Evolutionary conservation across 2,888 invertebrate genomes (phyloP).

Genomic region (Drosophila barbarae): DNA sequence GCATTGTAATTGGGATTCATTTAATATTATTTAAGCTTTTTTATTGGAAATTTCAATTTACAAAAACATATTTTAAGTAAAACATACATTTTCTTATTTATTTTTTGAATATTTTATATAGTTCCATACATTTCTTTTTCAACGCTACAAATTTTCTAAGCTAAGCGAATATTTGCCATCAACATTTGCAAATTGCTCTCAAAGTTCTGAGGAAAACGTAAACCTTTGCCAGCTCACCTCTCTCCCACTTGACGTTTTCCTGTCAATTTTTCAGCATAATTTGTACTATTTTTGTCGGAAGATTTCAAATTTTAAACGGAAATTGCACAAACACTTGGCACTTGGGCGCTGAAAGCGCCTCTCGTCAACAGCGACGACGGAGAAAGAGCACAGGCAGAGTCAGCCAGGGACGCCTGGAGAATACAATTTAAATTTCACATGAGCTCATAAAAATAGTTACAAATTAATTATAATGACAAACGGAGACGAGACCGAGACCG

Average conservation of each 20-base stretch:
- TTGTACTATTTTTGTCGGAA: slow-evolving; percentile 59
- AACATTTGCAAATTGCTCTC: slow-evolving; percentile 50
- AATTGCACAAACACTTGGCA: slow-evolving; percentile 74
- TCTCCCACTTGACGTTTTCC: slow-evolving; percentile 48
- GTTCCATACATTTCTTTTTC: background rate
- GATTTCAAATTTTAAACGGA: slow-evolving; percentile 70
- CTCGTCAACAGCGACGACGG: slow-evolving; percentile 21
- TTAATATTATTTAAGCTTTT: background rate
- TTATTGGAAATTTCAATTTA: too few species aligned
- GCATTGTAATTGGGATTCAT: too few species aligned
- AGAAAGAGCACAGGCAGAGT: slow-evolving; percentile 19
- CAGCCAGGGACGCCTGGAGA: slow-evolving; percentile 15
- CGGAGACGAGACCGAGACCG: slow-evolving; percentile 36
- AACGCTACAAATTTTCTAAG: slow-evolving; percentile 16
- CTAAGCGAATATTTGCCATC: slow-evolving; percentile 44
- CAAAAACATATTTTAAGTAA: too few species aligned
- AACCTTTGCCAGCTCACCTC: slow-evolving; percentile 26
- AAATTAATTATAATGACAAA: slow-evolving; percentile 75
- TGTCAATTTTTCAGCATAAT: slow-evolving; percentile 66
- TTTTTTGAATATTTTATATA: too few species aligned
- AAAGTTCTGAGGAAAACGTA: slow-evolving; percentile 68
- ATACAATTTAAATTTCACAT: slow-evolving; percentile 72
- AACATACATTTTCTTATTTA: background rate
- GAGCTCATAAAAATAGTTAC: slow-evolving; percentile 76
- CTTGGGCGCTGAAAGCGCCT: slow-evolving; percentile 51